These are phyloP conservation scores for Loripinus fragilis DNA, from an alignment of 2,888 invertebrate genomes.

Conservation along the genomic window DNA sequence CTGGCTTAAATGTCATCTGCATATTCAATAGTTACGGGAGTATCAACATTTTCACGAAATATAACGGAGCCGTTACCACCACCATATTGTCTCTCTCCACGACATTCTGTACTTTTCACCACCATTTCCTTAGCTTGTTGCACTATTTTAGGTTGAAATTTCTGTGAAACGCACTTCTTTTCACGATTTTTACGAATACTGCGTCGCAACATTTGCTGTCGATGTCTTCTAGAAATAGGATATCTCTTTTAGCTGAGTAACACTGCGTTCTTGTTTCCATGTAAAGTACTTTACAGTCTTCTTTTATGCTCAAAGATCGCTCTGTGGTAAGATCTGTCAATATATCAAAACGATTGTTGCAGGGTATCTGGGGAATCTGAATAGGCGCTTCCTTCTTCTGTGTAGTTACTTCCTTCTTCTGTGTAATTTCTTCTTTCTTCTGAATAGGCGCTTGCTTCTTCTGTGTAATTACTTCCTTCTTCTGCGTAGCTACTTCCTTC, in stretches of 20 bases:
- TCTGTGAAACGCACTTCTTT: no score
- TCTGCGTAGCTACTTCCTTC: no score
- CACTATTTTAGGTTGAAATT: no score
- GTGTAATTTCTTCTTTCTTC: no score
- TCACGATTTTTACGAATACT: not conserved
- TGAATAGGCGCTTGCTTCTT: no score
- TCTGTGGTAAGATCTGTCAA: not conserved
- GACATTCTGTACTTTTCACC: not conserved
- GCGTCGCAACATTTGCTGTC: not conserved
- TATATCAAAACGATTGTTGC: not conserved
- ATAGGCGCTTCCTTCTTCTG: no score
- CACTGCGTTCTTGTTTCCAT: not conserved
- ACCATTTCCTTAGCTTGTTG: not conserved
- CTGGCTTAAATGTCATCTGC: not conserved
- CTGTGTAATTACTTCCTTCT: no score
- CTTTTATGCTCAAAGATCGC: not conserved
- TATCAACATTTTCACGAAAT: not conserved
- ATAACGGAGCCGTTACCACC: not conserved
- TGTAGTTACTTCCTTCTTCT: no score
- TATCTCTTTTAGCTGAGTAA: not conserved
- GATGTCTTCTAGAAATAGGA: not conserved
- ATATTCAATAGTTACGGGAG: not conserved
- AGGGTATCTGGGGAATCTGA: not conserved
- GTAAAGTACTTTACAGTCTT: not conserved
- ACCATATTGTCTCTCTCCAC: not conserved